Evolutionary conservation across 2,797 vertebrate genomes (phyloP).

Genomic region (Danio choprae): DNA sequence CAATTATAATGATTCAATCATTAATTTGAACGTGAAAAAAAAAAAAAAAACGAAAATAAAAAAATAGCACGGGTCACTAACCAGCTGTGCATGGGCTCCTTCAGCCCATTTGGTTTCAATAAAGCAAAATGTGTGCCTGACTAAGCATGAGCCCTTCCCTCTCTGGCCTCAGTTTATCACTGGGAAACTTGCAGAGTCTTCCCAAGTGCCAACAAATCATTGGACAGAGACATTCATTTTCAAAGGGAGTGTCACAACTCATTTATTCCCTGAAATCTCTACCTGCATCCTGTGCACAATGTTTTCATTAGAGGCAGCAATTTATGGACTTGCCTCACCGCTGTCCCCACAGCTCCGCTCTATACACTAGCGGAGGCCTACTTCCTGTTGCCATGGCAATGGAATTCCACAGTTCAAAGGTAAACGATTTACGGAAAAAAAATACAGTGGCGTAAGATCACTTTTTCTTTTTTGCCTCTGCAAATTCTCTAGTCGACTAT

Average conservation of each 20-base stretch:
- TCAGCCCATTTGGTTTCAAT: slow-evolving; percentile 80
- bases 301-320: slow-evolving; percentile 85
- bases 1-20: background rate
- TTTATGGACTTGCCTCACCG: slow-evolving; percentile 78
- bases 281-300: slow-evolving; percentile 82
- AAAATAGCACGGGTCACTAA: slow-evolving; percentile 18
- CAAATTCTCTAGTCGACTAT: slow-evolving; percentile 36
- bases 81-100: slow-evolving; percentile 43
- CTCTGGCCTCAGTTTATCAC: slow-evolving; percentile 75
- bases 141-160: slow-evolving; percentile 50
- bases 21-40: slow-evolving; percentile 3
- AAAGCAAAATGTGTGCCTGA: slow-evolving; percentile 63
- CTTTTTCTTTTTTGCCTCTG: slow-evolving; percentile 67
- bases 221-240: slow-evolving; percentile 77
- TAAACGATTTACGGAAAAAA: slow-evolving; percentile 79
- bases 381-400: slow-evolving; percentile 85
- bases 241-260: slow-evolving; percentile 81
- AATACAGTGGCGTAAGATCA: slow-evolving; percentile 70
- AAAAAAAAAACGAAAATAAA: background rate
- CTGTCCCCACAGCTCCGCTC: slow-evolving; percentile 60
- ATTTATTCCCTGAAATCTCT: slow-evolving; percentile 82
- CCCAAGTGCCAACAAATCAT: slow-evolving; percentile 70
- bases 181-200: slow-evolving; percentile 69
- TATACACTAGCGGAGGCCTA: slow-evolving; percentile 70
- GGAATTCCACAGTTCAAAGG: slow-evolving; percentile 82